phyloP scores from a whole-genome alignment of 2,888 invertebrate genomes.

The Nematopogon swammerdamellus region DNA sequence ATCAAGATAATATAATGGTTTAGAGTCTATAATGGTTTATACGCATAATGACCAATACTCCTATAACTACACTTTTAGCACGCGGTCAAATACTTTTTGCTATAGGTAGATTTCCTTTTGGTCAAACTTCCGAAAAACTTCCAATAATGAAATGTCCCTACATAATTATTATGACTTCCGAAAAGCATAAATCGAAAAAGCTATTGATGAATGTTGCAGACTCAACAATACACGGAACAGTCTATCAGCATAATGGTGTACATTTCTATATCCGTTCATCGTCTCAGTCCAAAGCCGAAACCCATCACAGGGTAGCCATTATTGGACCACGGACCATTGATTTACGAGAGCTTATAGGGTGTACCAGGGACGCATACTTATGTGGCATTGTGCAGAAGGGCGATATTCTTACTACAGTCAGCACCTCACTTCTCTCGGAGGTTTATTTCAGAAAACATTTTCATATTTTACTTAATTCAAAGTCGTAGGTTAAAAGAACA shows the following conservation, averaged over 20 bases:
- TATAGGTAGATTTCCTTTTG: too few species aligned
- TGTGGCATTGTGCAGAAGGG: not conserved
- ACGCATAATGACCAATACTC: too few species aligned
- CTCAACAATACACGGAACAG: not conserved
- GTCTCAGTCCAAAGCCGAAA: not conserved
- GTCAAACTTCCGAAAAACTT: not conserved
- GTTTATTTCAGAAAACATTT: too few species aligned
- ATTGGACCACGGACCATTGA: constrained; percentile 13
- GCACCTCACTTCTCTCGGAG: too few species aligned
- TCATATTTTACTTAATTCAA: too few species aligned
- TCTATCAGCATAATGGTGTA: not conserved
- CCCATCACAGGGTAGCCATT: constrained; percentile 11
- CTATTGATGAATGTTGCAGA: not conserved
- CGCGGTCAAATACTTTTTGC: too few species aligned
- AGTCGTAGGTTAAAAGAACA: too few species aligned
- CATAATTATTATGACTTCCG: not conserved
- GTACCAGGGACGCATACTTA: not conserved
- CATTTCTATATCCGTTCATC: not conserved
- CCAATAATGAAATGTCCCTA: not conserved
- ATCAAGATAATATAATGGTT: too few species aligned
- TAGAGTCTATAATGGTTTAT: too few species aligned
- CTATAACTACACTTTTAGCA: too few species aligned
- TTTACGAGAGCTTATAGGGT: constrained; percentile 12
- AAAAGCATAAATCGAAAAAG: not conserved
- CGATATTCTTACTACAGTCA: too few species aligned